phyloP scores from a whole-genome alignment of 2,888 invertebrate genomes.

The Aphidius colemani region DNA sequence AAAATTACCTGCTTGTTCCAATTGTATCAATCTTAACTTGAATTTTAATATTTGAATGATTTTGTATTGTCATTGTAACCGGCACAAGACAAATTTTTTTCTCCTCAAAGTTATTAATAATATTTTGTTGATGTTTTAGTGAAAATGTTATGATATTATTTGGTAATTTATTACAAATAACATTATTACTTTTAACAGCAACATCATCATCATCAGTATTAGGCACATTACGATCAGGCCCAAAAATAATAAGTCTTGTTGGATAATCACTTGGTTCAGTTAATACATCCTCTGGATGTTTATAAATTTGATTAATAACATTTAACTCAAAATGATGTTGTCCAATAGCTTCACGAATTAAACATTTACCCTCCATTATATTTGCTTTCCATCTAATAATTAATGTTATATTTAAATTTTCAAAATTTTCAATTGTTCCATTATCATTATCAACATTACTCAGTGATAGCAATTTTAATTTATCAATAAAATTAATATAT shows the following conservation, averaged over 20 bases:
- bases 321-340: constrained; percentile 73
- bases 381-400: constrained; percentile 64
- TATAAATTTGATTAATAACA: constrained; percentile 64
- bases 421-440: not conserved
- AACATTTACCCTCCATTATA: constrained; percentile 63
- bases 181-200: constrained; percentile 35
- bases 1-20: constrained; percentile 64
- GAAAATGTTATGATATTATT: constrained; percentile 3
- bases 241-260: constrained; percentile 53
- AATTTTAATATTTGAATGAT: constrained; percentile 67
- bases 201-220: constrained; percentile 39
- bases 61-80: constrained; percentile 70
- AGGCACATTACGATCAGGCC: constrained; percentile 58
- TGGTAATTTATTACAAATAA: constrained; percentile 43
- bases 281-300: constrained; percentile 58
- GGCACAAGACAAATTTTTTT: constrained; percentile 69
- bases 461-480: constrained; percentile 41
- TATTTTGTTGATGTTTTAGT: constrained; percentile 21
- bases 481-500: constrained; percentile 61
- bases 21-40: constrained; percentile 68
- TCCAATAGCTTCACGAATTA: constrained; percentile 67
- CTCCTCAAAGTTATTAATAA: constrained; percentile 41
- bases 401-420: constrained; percentile 53
- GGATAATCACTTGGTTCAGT: constrained; percentile 49
- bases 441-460: constrained; percentile 35